phyloP scores from a whole-genome alignment of 2,888 invertebrate species.

The Mactromeris polynyma region DNA sequence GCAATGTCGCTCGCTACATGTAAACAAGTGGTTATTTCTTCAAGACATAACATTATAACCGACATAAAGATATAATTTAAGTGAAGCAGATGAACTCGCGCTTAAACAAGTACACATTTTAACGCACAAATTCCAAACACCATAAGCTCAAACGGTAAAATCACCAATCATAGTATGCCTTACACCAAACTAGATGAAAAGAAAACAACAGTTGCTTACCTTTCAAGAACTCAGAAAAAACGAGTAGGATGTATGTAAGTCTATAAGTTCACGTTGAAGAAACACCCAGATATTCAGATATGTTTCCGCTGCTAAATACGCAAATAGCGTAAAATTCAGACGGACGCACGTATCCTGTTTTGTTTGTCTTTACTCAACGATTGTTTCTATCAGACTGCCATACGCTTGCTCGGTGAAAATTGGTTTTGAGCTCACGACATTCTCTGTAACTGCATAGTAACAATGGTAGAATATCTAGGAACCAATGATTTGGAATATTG shows the following conservation, averaged over 20 bases:
- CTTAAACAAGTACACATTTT: too few relatives aligned
- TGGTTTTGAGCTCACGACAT: not conserved
- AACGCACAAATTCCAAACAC: too few relatives aligned
- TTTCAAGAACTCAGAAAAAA: not conserved
- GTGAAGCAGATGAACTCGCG: too few relatives aligned
- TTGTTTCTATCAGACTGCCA: not conserved
- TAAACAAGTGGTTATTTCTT: too few relatives aligned
- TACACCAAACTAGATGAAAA: too few relatives aligned
- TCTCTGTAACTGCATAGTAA: not conserved
- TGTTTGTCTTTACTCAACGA: not conserved
- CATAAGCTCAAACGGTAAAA: too few relatives aligned
- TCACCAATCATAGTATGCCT: too few relatives aligned
- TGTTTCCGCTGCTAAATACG: not conserved
- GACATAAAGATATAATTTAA: too few relatives aligned
- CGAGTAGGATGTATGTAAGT: not conserved
- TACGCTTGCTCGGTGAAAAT: not conserved
- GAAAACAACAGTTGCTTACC: not conserved
- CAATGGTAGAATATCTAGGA: not conserved
- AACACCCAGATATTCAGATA: not conserved
- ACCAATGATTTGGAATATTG: not conserved
- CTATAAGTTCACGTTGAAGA: not conserved
- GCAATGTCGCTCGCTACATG: too few relatives aligned
- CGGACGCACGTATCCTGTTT: not conserved
- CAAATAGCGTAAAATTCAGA: slow-evolving; percentile 1
- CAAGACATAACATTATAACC: too few relatives aligned